Conservation (phyloP, 2,797 vertebrate genomes). For the Myotis myotis region DNA sequence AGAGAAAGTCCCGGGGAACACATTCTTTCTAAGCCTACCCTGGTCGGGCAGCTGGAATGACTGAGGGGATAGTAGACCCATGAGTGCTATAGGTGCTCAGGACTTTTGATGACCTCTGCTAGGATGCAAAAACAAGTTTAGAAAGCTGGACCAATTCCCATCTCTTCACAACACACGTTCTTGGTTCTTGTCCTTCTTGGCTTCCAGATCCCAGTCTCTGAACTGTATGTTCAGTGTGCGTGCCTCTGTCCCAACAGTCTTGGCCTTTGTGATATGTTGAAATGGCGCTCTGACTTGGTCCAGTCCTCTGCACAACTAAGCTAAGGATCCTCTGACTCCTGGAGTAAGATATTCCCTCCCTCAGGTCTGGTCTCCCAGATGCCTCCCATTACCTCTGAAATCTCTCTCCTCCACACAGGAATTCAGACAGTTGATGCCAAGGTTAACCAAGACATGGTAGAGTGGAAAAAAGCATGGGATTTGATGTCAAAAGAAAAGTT, state of each 20-base stretch:
- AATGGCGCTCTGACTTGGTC: not conserved
- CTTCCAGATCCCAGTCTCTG: not conserved
- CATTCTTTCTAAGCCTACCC: not conserved
- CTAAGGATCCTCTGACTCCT: not conserved
- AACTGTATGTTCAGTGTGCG: not conserved
- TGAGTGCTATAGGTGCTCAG: not conserved
- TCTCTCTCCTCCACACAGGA: not conserved
- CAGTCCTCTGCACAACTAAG: not conserved
- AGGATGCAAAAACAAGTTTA: not conserved
- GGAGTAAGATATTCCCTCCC: not conserved
- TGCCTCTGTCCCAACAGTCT: not conserved
- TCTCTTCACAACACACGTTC: not conserved
- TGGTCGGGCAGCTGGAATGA: not conserved
- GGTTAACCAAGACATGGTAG: not conserved
- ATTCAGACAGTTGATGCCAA: not conserved
- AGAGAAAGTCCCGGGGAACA: not conserved
- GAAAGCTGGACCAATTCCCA: not conserved
- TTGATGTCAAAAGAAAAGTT: not conserved
- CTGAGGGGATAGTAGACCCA: too few relatives aligned
- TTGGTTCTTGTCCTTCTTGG: not conserved
- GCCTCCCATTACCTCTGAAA: not conserved
- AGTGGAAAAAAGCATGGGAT: not conserved
- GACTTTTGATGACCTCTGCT: not conserved
- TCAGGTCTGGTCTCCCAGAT: not conserved
- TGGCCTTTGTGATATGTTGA: not conserved